Percentiles rank a stretch among this genome's conserved stretches.
Evolutionary conservation across 2,113 vertebrate genomes (phyloP).

Genomic region (Phainopepla nitens): DNA sequence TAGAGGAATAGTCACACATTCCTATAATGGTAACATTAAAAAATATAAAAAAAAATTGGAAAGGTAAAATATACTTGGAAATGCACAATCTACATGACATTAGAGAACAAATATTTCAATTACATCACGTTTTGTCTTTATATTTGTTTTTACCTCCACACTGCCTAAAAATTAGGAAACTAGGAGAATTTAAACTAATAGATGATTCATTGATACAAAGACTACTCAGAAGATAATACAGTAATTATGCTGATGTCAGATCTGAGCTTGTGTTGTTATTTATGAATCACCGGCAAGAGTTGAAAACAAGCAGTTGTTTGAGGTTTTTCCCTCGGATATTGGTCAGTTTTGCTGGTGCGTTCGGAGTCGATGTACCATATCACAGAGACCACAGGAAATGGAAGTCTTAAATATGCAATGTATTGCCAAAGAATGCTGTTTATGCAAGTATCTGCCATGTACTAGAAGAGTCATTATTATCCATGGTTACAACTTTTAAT

Average conservation of each 20-base stretch:
- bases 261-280: background rate
- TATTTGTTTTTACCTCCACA: background rate
- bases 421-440: background rate
- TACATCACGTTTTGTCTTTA: background rate
- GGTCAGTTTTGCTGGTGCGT: conserved; percentile 40
- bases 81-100: background rate
- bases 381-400: conserved; percentile 1
- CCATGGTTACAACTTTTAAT: background rate
- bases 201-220: background rate
- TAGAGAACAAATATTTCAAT: background rate
- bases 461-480: background rate
- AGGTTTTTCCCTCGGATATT: background rate
- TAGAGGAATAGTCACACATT: background rate
- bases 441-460: background rate
- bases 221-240: background rate
- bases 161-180: background rate
- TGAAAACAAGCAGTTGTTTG: conserved; percentile 46
- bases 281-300: background rate
- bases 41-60: background rate
- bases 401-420: conserved; percentile 17
- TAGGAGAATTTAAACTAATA: background rate
- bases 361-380: conserved; percentile 13
- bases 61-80: background rate
- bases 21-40: background rate
- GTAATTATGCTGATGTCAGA: background rate